Conservation (phyloP, 2,888 invertebrate genomes). For the Heliconius ethilla region DNA sequence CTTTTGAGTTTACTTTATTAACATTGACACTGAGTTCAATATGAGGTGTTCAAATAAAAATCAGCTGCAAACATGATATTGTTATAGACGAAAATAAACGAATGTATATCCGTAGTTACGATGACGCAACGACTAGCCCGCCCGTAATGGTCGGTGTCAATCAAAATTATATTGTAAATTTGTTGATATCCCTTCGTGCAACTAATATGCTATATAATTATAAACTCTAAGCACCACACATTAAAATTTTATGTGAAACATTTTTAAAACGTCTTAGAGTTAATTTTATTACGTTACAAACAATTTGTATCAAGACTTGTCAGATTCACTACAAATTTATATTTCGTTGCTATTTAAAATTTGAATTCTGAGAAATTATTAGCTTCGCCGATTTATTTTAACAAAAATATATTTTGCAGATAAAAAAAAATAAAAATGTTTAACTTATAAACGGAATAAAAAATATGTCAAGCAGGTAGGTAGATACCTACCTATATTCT, state of each 20-base stretch:
- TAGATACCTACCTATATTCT: neutral
- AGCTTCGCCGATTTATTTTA: constrained; percentile 8
- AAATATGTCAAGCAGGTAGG: constrained; percentile 9
- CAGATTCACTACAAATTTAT: constrained; percentile 61
- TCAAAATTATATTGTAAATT: constrained; percentile 79
- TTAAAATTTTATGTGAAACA: constrained; percentile 31
- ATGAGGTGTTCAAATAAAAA: constrained; percentile 42
- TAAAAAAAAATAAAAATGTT: constrained; percentile 6
- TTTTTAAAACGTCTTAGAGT: neutral
- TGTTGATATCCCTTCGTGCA: constrained; percentile 58
- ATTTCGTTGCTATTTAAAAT: constrained; percentile 46
- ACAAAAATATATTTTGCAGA: constrained; percentile 4
- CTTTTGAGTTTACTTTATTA: constrained; percentile 20
- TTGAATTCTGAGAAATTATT: constrained; percentile 21
- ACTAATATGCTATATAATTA: constrained; percentile 54
- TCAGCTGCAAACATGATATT: constrained; percentile 45
- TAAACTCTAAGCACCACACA: constrained; percentile 52
- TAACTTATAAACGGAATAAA: neutral
- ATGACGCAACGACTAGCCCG: constrained; percentile 78
- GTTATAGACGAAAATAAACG: constrained; percentile 48
- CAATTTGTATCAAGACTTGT: constrained; percentile 64
- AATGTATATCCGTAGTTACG: constrained; percentile 64
- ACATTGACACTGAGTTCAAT: constrained; percentile 42
- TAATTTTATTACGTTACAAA: constrained; percentile 59
- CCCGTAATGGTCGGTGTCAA: constrained; percentile 81